Evolutionary conservation across 2,113 vertebrate species (phyloP), one percentile per base, ranked within the genome.

Genomic region (Panurus biarmicus): DNA sequence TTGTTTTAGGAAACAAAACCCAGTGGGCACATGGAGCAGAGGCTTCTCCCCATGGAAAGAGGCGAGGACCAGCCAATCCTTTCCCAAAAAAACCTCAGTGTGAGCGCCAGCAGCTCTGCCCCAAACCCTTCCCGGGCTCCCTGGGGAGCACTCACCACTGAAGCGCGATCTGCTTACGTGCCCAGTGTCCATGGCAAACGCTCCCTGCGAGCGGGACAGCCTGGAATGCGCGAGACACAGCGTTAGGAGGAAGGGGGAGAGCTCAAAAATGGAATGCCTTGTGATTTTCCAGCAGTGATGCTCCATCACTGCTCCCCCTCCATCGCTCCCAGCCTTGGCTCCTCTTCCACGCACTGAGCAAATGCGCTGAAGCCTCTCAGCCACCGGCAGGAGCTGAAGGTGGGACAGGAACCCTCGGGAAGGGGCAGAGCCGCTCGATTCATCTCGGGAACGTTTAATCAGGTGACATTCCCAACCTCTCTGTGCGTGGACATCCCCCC

Each of bases 11-110:
- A 28, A 58, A 40, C 9, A 1, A 11, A 70, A 16, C 23, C 56
- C 62, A 5, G 0, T 0, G 0, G 29, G 78, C 15, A 3, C 0
- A 1, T 0, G 38, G 51, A 38, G 40, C 38, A 5, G 17, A 33
- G 44, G 7, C 10, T 12, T 25, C 23, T 38, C 50, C 48, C 42
- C 5, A 10, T 2, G 11, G 40, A 22, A 42, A 20, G 44, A 67
- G 14, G 64, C 0, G 0, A 38, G 50, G 48, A 33, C 2, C 48
- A 44, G 65, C 11, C 12, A 13, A 4, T 20, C 40, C 17, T 53
- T 53, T 15, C 50, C 38, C 29, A 10, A 5, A 11, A 35, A 31
- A 9, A 12, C 21, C 51, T 56, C 14, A 2, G 29, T 14, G 61
- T 11, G 24, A 53, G 47, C 11, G 1, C 4, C 1, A 18, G 44